phyloP scores from a whole-genome alignment of 2,888 invertebrate species.

The Apamea monoglypha region DNA sequence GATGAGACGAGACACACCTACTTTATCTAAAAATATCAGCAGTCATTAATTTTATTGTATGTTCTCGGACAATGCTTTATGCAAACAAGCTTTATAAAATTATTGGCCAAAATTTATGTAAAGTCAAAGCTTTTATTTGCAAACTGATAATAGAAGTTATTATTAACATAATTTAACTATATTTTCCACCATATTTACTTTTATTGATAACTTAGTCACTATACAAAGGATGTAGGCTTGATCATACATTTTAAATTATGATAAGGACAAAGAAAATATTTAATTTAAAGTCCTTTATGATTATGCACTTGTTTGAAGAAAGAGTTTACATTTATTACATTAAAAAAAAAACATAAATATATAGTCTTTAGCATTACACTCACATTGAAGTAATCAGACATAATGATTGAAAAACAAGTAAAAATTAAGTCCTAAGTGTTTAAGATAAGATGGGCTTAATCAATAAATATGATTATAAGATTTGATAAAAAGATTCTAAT shows the following conservation, averaged over 20 bases:
- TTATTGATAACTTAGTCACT: slow-evolving; percentile 26
- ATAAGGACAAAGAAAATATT: slow-evolving; percentile 17
- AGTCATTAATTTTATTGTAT: slow-evolving; percentile 13
- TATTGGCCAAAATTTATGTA: neutral
- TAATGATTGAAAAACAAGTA: slow-evolving; percentile 26
- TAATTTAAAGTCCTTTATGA: slow-evolving; percentile 14
- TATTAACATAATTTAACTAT: neutral
- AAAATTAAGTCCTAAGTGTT: slow-evolving; percentile 14
- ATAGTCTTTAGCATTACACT: slow-evolving; percentile 18
- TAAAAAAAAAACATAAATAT: no score
- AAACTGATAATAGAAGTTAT: neutral
- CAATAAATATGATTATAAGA: slow-evolving; percentile 16
- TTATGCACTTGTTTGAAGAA: slow-evolving; percentile 15
- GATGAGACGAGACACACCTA: slow-evolving; percentile 24
- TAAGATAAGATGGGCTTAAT: slow-evolving; percentile 35
- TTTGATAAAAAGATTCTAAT: neutral
- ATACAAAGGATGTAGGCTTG: slow-evolving; percentile 4
- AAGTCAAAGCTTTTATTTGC: neutral
- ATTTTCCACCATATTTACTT: slow-evolving; percentile 8
- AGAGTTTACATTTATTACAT: slow-evolving; percentile 38
- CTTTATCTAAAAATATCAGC: slow-evolving; percentile 18
- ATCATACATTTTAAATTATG: slow-evolving; percentile 6
- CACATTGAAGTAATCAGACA: slow-evolving; percentile 9
- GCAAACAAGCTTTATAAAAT: neutral
- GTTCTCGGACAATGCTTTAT: neutral